Evolutionary conservation across 1,140 invertebrate species (phyloP).

Genomic region (Conus betulinus): DNA sequence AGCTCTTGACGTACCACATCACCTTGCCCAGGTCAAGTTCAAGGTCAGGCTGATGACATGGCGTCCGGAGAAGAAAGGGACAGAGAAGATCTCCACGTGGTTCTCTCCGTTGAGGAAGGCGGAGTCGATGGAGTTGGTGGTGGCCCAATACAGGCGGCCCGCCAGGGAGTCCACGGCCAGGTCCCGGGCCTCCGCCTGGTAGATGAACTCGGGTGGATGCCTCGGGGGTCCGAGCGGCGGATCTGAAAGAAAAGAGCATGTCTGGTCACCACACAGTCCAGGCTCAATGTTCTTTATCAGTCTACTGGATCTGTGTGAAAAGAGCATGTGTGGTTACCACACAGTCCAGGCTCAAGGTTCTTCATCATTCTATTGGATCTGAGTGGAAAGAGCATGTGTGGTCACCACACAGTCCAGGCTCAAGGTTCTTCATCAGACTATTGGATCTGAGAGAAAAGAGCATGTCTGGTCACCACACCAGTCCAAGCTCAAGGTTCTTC

Average conservation of each 20-base stretch:
- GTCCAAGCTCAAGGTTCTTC: too few relatives aligned
- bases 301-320: too few relatives aligned
- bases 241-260: conserved; percentile 77
- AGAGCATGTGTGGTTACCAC: too few relatives aligned
- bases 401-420: too few relatives aligned
- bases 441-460: too few relatives aligned
- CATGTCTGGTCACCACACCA: too few relatives aligned
- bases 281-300: too few relatives aligned
- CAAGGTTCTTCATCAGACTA: too few relatives aligned
- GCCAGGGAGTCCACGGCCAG: conserved; percentile 87
- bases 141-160: conserved; percentile 92
- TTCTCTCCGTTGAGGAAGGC: conserved; percentile 87
- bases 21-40: conserved; percentile 76
- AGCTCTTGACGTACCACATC: conserved; percentile 63
- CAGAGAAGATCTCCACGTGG: conserved; percentile 83
- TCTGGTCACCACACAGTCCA: too few relatives aligned
- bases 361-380: too few relatives aligned
- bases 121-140: conserved; percentile 86
- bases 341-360: too few relatives aligned
- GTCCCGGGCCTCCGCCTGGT: conserved; percentile 86
- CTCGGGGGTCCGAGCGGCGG: conserved; percentile 82
- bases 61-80: conserved; percentile 85
- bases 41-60: conserved; percentile 85
- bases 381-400: too few relatives aligned
- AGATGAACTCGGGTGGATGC: conserved; percentile 85